Percentiles rank a stretch among this genome's conserved stretches.
Evolutionary conservation across 2,797 vertebrate species (phyloP).

Genomic region (Lophius americanus): DNA sequence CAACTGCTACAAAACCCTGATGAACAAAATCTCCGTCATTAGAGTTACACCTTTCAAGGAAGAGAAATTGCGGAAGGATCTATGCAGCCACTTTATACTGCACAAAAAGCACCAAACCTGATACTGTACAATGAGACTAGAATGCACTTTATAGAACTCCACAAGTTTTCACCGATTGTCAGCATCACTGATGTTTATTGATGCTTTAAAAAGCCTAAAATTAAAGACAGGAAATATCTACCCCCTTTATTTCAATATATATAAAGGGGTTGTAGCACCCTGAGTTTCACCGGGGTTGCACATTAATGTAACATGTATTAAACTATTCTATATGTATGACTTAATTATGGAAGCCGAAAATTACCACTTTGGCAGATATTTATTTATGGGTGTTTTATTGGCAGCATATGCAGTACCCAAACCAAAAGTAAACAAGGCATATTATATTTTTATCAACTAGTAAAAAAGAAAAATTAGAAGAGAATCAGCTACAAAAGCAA

Average conservation of each 20-base stretch:
- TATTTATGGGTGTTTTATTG: too few relatives aligned
- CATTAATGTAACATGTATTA: constrained; percentile 26
- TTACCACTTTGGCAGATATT: too few relatives aligned
- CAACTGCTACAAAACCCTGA: constrained; percentile 37
- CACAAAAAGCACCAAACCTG: constrained; percentile 61
- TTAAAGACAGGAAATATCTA: constrained; percentile 36
- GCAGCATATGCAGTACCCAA: too few relatives aligned
- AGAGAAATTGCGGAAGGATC: constrained; percentile 54
- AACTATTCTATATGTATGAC: constrained; percentile 15
- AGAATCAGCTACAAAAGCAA: too few relatives aligned
- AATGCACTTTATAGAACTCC: constrained; percentile 59
- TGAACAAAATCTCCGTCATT: constrained; percentile 62
- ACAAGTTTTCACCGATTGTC: constrained; percentile 70
- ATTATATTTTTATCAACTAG: too few relatives aligned
- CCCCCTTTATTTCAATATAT: constrained; percentile 55
- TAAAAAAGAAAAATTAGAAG: too few relatives aligned
- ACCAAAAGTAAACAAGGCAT: too few relatives aligned
- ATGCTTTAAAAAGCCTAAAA: constrained; percentile 64
- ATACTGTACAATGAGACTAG: constrained; percentile 68
- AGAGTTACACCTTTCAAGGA: constrained; percentile 50
- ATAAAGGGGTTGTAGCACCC: constrained; percentile 35
- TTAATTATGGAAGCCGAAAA: background rate
- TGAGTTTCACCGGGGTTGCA: constrained; percentile 16
- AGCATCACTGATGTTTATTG: constrained; percentile 64
- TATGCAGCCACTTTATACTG: constrained; percentile 72